Evolutionary conservation across 2,113 vertebrate genomes (phyloP), one percentile per base, ranked within the genome.

Genomic region (Ictalurus furcatus): DNA sequence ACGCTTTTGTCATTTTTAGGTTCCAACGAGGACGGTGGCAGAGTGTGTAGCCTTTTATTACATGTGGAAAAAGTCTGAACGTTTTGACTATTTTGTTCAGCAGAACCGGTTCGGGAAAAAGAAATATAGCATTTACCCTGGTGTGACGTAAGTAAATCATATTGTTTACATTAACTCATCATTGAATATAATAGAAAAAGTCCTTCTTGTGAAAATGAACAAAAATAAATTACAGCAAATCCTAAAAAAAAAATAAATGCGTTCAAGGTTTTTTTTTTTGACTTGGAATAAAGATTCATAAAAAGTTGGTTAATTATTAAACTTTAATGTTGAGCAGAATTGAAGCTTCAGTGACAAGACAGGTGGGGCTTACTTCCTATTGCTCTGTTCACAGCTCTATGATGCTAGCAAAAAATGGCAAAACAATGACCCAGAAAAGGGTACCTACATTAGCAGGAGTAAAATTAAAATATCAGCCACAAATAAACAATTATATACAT

Each of bases 41-140:
- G 98, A 99, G 92, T 99, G 98, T 93, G 98, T 99, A 44, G 97
- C 98, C 9, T 99, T 99, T 94, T 99, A 99, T 91, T 99, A 99
- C 91, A 98, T 98, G 97, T 99, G 98, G 98, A 99, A 99, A 23
- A 99, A 99, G 93, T 99, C 98, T 0, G 98, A 99, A 93, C 97
- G 98, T 69, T 98, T 99, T 2, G 98, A 99, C 94, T 96, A 97
- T 91, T 99, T 99, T 91, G 98, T 98, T 90, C 98, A 99, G 91
- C 98, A 99, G 94, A 99, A 98, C 91, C 96, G 97, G 82, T 99
- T 99, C 91, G 97, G 98, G 89, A 99, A 99, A 95, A 99, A 99
- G 94, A 97, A 97, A 85, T 99, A 98, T 0, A 98, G 97, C 94
- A 98, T 98, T 95, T 98, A 99, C 91, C 98, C 98, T 4, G 98